Evolutionary conservation across 2,113 vertebrate genomes (phyloP).

Genomic region (Ancistrus triradiatus): DNA sequence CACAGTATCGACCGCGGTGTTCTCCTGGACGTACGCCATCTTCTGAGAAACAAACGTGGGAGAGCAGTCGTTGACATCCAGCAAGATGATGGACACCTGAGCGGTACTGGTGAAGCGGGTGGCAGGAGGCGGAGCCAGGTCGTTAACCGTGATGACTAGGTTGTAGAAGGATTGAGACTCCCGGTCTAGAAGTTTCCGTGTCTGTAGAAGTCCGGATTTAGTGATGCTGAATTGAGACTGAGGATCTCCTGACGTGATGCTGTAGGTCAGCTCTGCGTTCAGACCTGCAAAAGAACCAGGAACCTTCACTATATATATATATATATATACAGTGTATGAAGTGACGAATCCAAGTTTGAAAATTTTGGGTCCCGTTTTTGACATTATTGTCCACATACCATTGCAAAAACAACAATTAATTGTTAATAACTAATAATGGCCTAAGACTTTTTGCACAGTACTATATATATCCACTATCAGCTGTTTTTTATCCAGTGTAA

Average conservation of each 20-base stretch:
- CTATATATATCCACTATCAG: too few species aligned
- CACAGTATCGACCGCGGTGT: conserved; percentile 83
- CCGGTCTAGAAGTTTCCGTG: conserved; percentile 77
- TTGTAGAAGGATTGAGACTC: conserved; percentile 95
- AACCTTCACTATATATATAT: too few species aligned
- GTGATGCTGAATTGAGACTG: conserved; percentile 77
- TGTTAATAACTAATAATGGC: too few species aligned
- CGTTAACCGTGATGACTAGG: conserved; percentile 82
- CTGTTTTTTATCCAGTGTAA: too few species aligned
- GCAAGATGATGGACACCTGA: conserved; percentile 90
- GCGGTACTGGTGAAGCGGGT: conserved; percentile 83
- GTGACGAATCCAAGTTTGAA: too few species aligned
- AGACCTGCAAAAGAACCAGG: conserved; percentile 65
- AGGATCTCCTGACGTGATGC: conserved; percentile 84
- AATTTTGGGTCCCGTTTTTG: too few species aligned
- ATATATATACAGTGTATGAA: too few species aligned
- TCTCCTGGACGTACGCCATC: conserved; percentile 87
- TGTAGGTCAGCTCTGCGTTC: conserved; percentile 81
- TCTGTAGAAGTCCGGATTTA: conserved; percentile 71
- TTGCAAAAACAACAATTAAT: too few species aligned
- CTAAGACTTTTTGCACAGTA: too few species aligned
- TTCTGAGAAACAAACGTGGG: conserved; percentile 83
- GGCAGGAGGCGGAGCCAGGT: conserved; percentile 70
- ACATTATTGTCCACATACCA: too few species aligned
- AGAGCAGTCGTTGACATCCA: conserved; percentile 90